phyloP scores from a whole-genome alignment of 2,113 vertebrate genomes.

The Zosterops japonicus region DNA sequence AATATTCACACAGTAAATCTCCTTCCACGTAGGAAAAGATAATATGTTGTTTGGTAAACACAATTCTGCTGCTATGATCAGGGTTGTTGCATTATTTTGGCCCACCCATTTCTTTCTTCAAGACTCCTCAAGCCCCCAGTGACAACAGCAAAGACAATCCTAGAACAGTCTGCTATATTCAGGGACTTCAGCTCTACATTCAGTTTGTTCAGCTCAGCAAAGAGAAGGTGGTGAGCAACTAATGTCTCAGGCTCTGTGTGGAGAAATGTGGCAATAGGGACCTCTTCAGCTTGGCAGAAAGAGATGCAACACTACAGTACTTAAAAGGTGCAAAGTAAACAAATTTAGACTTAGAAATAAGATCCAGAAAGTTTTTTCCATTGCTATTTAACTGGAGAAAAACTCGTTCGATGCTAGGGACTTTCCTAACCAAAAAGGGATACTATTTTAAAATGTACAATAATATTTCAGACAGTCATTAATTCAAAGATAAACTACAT shows the following conservation, averaged over 20 bases:
- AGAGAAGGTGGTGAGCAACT: neutral
- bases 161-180: neutral
- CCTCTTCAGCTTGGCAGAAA: neutral
- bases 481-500: neutral
- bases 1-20: neutral
- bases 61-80: rapidly evolving
- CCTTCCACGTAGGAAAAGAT: neutral
- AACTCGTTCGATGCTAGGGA: neutral
- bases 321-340: neutral
- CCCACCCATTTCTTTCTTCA: neutral
- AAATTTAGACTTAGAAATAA: neutral
- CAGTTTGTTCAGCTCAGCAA: neutral
- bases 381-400: neutral
- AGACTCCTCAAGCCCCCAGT: neutral
- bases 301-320: neutral
- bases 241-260: neutral
- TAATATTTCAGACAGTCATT: neutral
- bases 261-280: neutral
- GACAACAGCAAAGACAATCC: rapidly evolving
- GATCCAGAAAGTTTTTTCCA: neutral
- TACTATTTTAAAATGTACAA: neutral
- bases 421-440: neutral
- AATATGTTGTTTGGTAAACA: neutral
- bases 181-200: neutral
- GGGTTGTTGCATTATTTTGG: neutral